Evolutionary conservation across 1,140 invertebrate genomes (phyloP).

Genomic region (Colletes latitarsis): DNA sequence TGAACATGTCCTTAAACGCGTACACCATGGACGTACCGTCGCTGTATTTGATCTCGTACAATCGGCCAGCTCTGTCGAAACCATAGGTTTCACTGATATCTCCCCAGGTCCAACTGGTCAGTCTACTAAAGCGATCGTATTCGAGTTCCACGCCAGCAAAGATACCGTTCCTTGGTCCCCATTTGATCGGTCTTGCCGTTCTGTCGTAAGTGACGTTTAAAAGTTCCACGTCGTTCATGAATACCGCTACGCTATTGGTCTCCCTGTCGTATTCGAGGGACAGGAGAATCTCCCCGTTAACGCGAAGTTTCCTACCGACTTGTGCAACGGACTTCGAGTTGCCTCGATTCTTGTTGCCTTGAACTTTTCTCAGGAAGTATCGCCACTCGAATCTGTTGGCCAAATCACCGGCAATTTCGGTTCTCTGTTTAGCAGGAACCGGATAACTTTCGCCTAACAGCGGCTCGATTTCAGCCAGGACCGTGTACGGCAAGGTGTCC

Average conservation of each 20-base stretch:
- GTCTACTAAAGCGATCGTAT: constrained; percentile 94
- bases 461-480: constrained; percentile 91
- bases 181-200: constrained; percentile 93
- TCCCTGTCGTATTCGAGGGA: constrained; percentile 96
- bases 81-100: constrained; percentile 93
- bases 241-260: constrained; percentile 92
- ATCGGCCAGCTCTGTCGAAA: constrained; percentile 92
- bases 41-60: constrained; percentile 93
- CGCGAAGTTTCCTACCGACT: constrained; percentile 91
- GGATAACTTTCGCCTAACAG: constrained; percentile 93
- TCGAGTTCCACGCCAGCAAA: constrained; percentile 94
- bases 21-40: constrained; percentile 93
- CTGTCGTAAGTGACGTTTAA: constrained; percentile 96
- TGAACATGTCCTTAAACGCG: constrained; percentile 94
- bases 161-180: constrained; percentile 92
- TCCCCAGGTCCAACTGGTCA: constrained; percentile 96
- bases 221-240: constrained; percentile 94
- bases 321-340: constrained; percentile 88
- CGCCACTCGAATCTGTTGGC: constrained; percentile 97
- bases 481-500: constrained; percentile 92
- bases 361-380: constrained; percentile 89
- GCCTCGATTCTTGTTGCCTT: constrained; percentile 84
- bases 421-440: constrained; percentile 93
- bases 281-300: constrained; percentile 95
- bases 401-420: constrained; percentile 93